phyloP scores from a whole-genome alignment of 2,113 vertebrate species.

The Nothoprocta pentlandii region DNA sequence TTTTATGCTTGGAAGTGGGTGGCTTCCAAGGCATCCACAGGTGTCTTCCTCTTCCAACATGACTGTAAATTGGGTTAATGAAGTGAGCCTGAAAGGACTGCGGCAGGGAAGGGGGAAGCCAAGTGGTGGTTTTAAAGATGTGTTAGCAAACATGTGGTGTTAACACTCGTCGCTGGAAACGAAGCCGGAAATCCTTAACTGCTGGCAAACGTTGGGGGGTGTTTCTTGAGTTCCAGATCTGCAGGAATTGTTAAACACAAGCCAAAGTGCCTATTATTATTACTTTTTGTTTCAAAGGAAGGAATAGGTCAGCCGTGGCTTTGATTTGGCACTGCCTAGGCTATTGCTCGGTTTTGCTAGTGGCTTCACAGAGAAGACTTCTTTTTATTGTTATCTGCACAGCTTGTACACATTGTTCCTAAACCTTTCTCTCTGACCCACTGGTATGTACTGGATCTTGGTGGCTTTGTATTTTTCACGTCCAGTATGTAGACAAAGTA shows the following conservation, averaged over 20 bases:
- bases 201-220: neutral
- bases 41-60: neutral
- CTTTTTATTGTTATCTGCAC: neutral
- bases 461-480: neutral
- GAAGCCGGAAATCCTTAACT: neutral
- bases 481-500: neutral
- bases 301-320: neutral
- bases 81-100: neutral
- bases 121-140: neutral
- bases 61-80: neutral
- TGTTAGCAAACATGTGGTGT: neutral
- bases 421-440: neutral
- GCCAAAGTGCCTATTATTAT: neutral
- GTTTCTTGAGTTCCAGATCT: neutral
- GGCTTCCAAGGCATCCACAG: neutral
- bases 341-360: neutral
- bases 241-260: neutral
- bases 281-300: neutral
- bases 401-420: neutral
- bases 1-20: neutral
- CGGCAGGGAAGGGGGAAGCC: rapidly evolving
- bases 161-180: neutral
- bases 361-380: neutral
- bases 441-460: neutral
- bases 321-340: neutral